Evolutionary conservation across 2,113 vertebrate species (phyloP).

Genomic region (Octodon degus): DNA sequence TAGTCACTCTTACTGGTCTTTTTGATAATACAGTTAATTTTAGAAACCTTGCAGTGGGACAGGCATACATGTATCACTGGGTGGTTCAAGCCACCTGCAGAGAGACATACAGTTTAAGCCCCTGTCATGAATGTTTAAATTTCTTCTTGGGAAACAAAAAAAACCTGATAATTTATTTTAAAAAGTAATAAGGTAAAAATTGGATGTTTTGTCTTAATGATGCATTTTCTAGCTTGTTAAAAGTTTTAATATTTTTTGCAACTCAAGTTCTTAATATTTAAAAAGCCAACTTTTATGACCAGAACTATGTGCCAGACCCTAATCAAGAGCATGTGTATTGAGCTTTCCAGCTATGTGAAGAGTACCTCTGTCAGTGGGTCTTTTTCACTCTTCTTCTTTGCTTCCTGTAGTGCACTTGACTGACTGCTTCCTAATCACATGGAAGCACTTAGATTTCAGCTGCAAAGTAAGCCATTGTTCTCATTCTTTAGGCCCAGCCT

Average conservation of each 20-base stretch:
- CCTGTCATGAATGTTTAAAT: not conserved
- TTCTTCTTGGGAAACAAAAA: not conserved
- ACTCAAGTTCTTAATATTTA: not conserved
- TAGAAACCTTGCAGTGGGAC: not conserved
- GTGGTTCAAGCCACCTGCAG: not conserved
- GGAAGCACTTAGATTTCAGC: not conserved
- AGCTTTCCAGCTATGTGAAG: not conserved
- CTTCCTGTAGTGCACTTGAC: too few relatives aligned
- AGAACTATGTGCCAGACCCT: not conserved
- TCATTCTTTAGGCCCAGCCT: conserved; percentile 87
- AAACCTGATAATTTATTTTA: not conserved
- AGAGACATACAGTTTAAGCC: not conserved
- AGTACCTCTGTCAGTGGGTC: fast-evolving
- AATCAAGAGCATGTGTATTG: too few relatives aligned
- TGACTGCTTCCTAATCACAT: not conserved
- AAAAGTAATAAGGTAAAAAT: not conserved
- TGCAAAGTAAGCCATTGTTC: not conserved
- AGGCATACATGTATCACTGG: not conserved
- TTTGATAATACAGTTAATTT: not conserved
- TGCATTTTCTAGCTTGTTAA: not conserved
- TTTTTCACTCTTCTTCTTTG: too few relatives aligned
- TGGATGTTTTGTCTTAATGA: not conserved
- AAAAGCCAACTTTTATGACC: not conserved
- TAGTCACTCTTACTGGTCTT: not conserved
- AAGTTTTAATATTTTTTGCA: not conserved